phyloP scores from a whole-genome alignment of 1,140 invertebrate genomes.

The Rhopalosiphum maidis region DNA sequence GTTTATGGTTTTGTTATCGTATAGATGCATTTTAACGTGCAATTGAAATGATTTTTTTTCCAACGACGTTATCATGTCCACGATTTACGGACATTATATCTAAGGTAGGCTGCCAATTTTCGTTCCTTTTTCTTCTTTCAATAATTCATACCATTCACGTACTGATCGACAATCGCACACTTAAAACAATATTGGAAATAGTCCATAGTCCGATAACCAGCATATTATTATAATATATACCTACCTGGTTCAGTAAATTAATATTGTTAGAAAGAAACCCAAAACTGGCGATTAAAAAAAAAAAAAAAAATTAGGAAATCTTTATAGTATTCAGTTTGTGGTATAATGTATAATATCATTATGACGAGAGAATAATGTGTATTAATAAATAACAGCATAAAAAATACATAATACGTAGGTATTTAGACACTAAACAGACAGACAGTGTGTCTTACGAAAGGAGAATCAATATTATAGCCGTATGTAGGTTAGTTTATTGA shows the following conservation, averaged over 20 bases:
- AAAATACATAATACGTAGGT: no score
- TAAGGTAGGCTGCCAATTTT: background rate
- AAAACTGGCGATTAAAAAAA: background rate
- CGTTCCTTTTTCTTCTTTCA: background rate
- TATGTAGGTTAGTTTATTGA: no score
- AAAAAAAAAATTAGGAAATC: background rate
- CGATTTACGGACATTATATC: background rate
- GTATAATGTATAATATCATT: no score
- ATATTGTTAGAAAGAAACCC: background rate
- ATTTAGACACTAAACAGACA: no score
- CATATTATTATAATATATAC: background rate
- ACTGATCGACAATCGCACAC: background rate
- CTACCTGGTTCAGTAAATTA: background rate
- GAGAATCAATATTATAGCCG: no score
- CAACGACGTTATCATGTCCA: background rate
- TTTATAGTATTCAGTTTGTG: background rate
- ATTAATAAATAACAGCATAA: no score
- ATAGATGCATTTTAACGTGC: background rate
- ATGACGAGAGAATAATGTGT: no score
- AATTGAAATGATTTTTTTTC: background rate
- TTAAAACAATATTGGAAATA: background rate
- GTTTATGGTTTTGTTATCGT: background rate
- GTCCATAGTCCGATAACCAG: background rate
- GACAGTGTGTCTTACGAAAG: no score
- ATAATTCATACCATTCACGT: background rate